These are phyloP conservation scores for Latheticus oryzae DNA, from an alignment of 2,888 invertebrate genomes.

Conservation along the genomic window DNA sequence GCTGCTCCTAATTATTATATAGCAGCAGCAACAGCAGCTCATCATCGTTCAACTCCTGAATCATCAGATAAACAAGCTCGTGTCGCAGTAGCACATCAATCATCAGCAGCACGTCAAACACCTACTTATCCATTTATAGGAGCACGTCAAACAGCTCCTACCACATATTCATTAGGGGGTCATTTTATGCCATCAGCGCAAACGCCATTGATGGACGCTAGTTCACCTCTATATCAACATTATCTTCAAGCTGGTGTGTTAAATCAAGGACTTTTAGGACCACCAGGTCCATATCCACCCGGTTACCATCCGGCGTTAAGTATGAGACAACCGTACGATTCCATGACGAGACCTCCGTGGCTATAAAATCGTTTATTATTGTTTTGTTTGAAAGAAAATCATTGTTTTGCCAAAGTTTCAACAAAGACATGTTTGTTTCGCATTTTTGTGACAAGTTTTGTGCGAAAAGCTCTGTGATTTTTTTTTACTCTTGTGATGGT, in stretches of 20 bases:
- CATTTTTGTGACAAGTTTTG: constrained; percentile 33
- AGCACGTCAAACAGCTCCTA: constrained; percentile 71
- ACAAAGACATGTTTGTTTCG: constrained; percentile 58
- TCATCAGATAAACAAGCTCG: constrained; percentile 66
- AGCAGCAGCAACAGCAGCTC: constrained; percentile 63
- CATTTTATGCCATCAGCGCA: constrained; percentile 71
- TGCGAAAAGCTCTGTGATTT: constrained; percentile 45
- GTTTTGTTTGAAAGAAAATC: constrained; percentile 31
- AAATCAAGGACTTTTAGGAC: constrained; percentile 66
- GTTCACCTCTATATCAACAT: constrained; percentile 79
- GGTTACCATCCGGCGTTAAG: constrained; percentile 74
- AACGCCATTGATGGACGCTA: constrained; percentile 69
- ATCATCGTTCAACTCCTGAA: constrained; percentile 59
- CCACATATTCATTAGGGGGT: constrained; percentile 70
- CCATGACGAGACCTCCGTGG: constrained; percentile 77
- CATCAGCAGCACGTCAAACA: constrained; percentile 60
- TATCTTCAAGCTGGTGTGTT: constrained; percentile 72
- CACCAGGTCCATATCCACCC: constrained; percentile 69
- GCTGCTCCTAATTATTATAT: constrained; percentile 73
- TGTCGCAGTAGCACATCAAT: constrained; percentile 51
- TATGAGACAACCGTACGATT: constrained; percentile 79
- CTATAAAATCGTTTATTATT: constrained; percentile 60
- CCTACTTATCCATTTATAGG: constrained; percentile 72
- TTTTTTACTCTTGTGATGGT: constrained; percentile 37
- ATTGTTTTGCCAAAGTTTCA: constrained; percentile 53